A percentile compares a stretch with the other conserved stretches of the same genome.
These are phyloP conservation scores for Psittacula cyanocephala DNA, from an alignment of 2,113 vertebrate genomes.

Conservation along the genomic window DNA sequence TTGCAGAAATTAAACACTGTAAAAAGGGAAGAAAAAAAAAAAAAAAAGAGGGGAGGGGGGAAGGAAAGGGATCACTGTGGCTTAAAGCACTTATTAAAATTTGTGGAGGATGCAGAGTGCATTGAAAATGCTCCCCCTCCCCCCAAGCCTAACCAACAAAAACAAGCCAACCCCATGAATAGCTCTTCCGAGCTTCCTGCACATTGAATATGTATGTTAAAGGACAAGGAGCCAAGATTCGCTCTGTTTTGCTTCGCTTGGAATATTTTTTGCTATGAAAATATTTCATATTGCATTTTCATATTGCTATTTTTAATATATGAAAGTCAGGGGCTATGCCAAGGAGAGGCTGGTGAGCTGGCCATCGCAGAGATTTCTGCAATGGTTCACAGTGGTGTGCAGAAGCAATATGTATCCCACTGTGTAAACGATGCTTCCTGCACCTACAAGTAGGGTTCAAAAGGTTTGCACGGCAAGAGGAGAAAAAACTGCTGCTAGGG, in stretches of 20 bases:
- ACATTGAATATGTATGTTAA: conserved; percentile 67
- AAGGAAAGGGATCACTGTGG: neutral
- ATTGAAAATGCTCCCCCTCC: neutral
- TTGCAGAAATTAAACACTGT: conserved; percentile 27
- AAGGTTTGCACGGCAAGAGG: neutral
- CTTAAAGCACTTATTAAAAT: conserved; percentile 31
- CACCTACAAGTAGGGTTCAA: neutral
- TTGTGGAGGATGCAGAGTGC: neutral
- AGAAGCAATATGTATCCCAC: conserved; percentile 63
- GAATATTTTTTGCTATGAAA: conserved; percentile 60
- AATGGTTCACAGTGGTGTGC: conserved; percentile 59
- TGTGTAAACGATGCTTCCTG: conserved; percentile 50
- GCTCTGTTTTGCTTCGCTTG: conserved; percentile 66
- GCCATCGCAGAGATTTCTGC: conserved; percentile 49
- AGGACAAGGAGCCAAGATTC: conserved; percentile 29
- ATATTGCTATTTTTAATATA: conserved; percentile 29
- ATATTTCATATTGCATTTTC: conserved; percentile 7
- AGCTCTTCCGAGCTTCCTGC: conserved; percentile 67
- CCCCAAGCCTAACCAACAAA: conserved; percentile 50
- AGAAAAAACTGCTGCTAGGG: neutral
- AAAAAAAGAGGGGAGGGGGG: fast-evolving
- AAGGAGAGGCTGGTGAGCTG: conserved; percentile 55
- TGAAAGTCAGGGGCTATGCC: conserved; percentile 51
- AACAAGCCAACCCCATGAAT: conserved; percentile 53
- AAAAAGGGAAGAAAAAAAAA: neutral